Evolutionary conservation across 1,140 invertebrate species (phyloP), one percentile per base, ranked within the genome.

Genomic region (Phenacoccus solenopsis): DNA sequence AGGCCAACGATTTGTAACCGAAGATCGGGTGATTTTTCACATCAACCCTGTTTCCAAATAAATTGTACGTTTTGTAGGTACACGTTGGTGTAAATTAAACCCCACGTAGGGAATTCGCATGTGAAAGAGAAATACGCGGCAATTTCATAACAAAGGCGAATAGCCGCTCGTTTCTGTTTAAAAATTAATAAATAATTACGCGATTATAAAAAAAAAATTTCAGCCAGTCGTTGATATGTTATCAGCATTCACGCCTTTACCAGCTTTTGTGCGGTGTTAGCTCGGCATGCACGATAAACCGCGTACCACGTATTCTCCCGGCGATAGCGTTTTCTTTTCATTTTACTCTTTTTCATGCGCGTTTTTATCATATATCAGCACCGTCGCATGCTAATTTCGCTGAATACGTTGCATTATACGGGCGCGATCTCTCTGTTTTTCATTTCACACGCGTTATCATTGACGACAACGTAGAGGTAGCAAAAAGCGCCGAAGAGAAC

Each of bases 391-490:
- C 38, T 49, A 49, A 49, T 49, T 49, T 49, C 16, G 16, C 38
- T 9, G 38, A 49, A 49, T 49, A n/a, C 20, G 38, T 49, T 49
- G 38, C 38, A 49, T 16, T n/a, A 3, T 5, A 7, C 5, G 5
- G 13, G 30, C 30, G 30, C 30, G 30, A 32, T 5, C 38, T 49
- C n/a, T n/a, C n/a, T n/a, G n/a, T n/a, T n/a, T n/a, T n/a, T n/a
- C n/a, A n/a, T 49, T 49, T 49, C 38, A 49, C 38, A 49, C 38
- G 38, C 38, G 38, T 49, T n/a, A 49, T 49, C 38, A 49, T 49
- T 49, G 38, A 49, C 20, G 38, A n/a, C 20, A n/a, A n/a, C n/a
- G n/a, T n/a, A n/a, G 20, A 49, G 20, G 20, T 49, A 49, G 20
- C 13, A 10, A 49, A 10, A 10, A n/a, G n/a, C n/a, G n/a, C n/a